Conservation (phyloP, 2,113 vertebrate genomes). For the Holacanthus passer region DNA sequence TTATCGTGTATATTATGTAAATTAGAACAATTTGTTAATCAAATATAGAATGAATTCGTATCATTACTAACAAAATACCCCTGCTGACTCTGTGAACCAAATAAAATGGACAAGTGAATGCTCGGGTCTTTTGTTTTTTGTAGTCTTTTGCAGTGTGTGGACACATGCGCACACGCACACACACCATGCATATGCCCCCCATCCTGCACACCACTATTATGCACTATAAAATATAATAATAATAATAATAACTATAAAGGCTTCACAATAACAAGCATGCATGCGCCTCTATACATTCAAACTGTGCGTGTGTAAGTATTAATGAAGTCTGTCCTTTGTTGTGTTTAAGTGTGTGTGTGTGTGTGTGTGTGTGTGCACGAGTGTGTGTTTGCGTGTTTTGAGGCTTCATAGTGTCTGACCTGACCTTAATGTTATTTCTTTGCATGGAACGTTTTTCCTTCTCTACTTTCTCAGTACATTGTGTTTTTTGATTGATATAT, state of each 20-base stretch:
- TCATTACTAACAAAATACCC: neutral
- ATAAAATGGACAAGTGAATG: neutral
- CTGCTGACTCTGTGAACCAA: neutral
- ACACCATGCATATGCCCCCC: constrained; percentile 25
- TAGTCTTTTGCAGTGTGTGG: neutral
- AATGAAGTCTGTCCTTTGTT: neutral
- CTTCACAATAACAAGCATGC: constrained; percentile 48
- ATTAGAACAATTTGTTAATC: neutral
- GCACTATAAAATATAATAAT: constrained; percentile 26
- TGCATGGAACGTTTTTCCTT: neutral
- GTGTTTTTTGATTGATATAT: too few relatives aligned
- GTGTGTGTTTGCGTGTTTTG: neutral
- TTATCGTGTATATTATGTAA: neutral
- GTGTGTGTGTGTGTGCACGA: neutral
- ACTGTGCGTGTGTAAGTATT: neutral
- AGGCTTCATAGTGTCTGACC: neutral
- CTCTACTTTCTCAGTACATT: neutral
- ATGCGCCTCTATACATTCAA: constrained; percentile 48
- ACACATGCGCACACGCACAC: constrained; percentile 21
- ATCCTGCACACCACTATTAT: constrained; percentile 18
- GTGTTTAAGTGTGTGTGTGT: neutral
- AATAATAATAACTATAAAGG: constrained; percentile 34
- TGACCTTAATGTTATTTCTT: neutral
- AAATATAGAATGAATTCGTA: neutral
- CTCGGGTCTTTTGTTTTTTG: too few relatives aligned